Evolutionary conservation across 2,888 invertebrate species (phyloP), one percentile per base, ranked within the genome.

Genomic region (Phyllotreta cruciferae): DNA sequence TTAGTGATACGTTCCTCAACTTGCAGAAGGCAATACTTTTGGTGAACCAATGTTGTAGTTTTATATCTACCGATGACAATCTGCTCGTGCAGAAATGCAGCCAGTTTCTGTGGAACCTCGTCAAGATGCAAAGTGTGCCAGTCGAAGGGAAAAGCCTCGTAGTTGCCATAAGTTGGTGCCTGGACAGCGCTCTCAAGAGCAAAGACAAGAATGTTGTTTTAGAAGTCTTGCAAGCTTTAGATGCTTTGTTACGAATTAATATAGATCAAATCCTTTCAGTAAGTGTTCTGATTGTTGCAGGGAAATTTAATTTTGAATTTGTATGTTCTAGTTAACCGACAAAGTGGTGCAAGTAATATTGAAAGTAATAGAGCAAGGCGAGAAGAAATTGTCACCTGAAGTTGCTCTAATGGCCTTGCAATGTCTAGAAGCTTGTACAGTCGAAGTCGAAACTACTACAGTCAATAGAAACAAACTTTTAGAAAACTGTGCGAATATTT

Each of bases 41-140:
- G 11, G 70, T 82, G 1, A 77, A 80, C 64, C 79, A 81, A 60
- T 79, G 78, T 60, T 81, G 81, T 60, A 74, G 71, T 36, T 67
- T 79, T 36, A 75, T 82, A 39, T 74, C 77, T 37, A 82, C 85
- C 3, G 79, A 78, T 36, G 87, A 88, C 75, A 82, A 83, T 55
- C 81, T 82, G 60, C 75, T 88, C 54, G 83, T 85, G 5, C 82
- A 85, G 24, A 88, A 87, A 80, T 82, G 84, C 64, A 86, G 87
- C 69, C 84, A 84, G 72, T 78, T 88, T 60, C 79, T 88, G 35
- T 82, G 82, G 61, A 85, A 83, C 68, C 78, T 88, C 11, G 67
- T 87, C 41, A 83, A 81, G 8, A 83, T 83, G 74, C 87, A 87
- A 75, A 85, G 83, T 72, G 74, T 87, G 14, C 77, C 67, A 38